Evolutionary conservation across 2,113 vertebrate genomes (phyloP), one percentile per base, ranked within the genome.

Genomic region (Heterotis niloticus): DNA sequence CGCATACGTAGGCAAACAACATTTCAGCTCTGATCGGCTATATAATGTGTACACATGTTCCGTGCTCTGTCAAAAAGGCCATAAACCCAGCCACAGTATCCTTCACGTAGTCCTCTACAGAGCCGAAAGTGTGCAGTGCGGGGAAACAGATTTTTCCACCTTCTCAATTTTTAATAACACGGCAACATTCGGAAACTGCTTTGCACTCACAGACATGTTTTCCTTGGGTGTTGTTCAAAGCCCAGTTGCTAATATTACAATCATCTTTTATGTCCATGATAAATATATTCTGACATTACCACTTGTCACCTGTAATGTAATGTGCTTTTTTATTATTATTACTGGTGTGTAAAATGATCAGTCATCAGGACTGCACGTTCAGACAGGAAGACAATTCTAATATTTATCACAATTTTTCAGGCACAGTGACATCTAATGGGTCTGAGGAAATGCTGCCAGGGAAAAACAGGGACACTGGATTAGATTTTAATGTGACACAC

Each of bases 351-450:
- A 54, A 78, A 70, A 59, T 67, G 29, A 78, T 23, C 54, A 26
- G 20, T 56, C 26, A 69, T 70, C 66, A 70, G 57, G 57, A 29
- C 24, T 5, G 54, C 17, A 70, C 7, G 56, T 69, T 65, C 24
- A 29, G 29, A 29, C 18, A 51, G 62, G 17, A 44, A 29, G 59
- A 51, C 28, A 59, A 75, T 64, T 70, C 60, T 60, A 60, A 70
- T 57, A 57, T 78, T 59, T 56, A 78, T 78, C 77, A 78, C 10
- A 56, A 16, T 29, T 70, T 70, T 52, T 59, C 67, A 71, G 67
- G 51, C 66, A 23, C 52, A 23, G 67, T 62, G 28, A 78, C 67
- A 69, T 71, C 70, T 70, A 78, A 78, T 70, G 77, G 57, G 18
- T 75, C 62, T 28, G 26, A 75, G 62, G 74, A 62, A 62, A 75